Evolutionary conservation across 2,113 vertebrate genomes (phyloP), one percentile per base, ranked within the genome.

Genomic region (Regulus satrapa): DNA sequence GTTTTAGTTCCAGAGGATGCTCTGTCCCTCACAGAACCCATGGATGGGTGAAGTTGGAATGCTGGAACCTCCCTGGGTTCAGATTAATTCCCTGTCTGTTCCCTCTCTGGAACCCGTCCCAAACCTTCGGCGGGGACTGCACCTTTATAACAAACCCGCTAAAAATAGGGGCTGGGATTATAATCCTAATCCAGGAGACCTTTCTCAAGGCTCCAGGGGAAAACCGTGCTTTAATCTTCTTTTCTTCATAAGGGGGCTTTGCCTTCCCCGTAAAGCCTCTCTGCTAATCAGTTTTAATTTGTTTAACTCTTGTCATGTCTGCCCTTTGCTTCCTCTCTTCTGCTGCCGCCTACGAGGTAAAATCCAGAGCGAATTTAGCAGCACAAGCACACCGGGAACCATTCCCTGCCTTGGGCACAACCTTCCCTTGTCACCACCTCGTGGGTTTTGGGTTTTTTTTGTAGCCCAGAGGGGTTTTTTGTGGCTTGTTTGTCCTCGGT

Each of bases 171-270:
- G 15, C 4, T 61, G n/a, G 29, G 63, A 71, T 96, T 92, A 63
- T 72, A 56, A 59, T 87, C 83, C 56, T 97, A 55, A 94, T 88
- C 40, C 48, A 25, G 43, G 64, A 89, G 59, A 58, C 79, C 67
- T 93, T 72, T 85, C 55, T 55, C 75, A 67, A 66, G 67, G 45
- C 77, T 87, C 17, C 67, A 68, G 54, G 31, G 52, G n/a, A n/a
- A 92, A 82, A 89, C 88, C 46, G 72, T 10, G 64, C 48, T 72
- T 51, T 97, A 96, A 97, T 96, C 97, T 62, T 85, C 96, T 97
- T 97, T 97, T 45, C 89, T 88, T 64, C 24, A 29, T 31, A 4
- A 64, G 6, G 54, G 71, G 23, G 36, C 56, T 94, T 76, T 92
- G 18, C 52, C 74, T 75, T 58, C 72, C 93, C 40, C 38, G 11